phyloP scores from a whole-genome alignment of 2,113 vertebrate species.

The Cheirogaleus medius region DNA sequence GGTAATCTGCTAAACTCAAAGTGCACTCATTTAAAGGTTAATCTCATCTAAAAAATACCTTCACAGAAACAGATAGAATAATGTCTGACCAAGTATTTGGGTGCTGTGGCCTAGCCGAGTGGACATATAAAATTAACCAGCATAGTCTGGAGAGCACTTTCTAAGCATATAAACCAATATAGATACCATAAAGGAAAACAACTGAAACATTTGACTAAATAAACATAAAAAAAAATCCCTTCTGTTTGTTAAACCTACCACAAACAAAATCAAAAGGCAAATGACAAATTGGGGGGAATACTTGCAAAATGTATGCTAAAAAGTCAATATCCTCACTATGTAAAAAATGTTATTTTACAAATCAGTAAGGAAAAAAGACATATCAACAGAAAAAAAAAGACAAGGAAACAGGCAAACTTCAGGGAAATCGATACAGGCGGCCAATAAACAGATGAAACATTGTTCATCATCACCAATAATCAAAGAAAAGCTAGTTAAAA shows the following conservation, averaged over 20 bases:
- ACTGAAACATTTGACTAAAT: neutral
- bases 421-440: neutral
- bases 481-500: neutral
- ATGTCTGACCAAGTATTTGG: neutral
- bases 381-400: neutral
- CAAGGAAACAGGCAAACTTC: neutral
- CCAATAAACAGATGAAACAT: neutral
- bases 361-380: neutral
- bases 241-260: neutral
- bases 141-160: neutral
- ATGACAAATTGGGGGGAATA: neutral
- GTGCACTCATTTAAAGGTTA: neutral
- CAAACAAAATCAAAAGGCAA: conserved; percentile 28
- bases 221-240: neutral
- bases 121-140: neutral
- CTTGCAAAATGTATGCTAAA: neutral
- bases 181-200: neutral
- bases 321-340: neutral
- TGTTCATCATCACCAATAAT: neutral
- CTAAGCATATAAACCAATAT: neutral
- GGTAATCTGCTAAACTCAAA: neutral
- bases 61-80: neutral
- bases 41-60: neutral
- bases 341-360: neutral
- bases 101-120: neutral